Conservation (phyloP, 2,888 invertebrate species). For the Leptinotarsa tumamoca region DNA sequence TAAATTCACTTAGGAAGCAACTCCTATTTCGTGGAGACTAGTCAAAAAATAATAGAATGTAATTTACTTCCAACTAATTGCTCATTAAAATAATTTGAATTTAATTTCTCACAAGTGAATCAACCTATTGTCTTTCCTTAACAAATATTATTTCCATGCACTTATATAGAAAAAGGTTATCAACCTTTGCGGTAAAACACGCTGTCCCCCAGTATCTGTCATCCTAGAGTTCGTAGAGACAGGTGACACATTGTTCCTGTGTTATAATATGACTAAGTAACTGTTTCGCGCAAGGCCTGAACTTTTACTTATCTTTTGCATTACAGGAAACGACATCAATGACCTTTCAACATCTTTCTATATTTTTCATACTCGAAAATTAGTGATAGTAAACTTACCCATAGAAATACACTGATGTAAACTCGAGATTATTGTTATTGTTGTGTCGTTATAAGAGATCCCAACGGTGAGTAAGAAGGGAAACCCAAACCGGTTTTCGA, state of each 20-base stretch:
- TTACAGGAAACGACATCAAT: background rate
- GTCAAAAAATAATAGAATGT: background rate
- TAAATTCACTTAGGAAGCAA: too few relatives aligned
- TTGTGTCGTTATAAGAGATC: constrained; percentile 33
- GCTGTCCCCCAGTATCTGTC: constrained; percentile 32
- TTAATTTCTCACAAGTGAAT: constrained; percentile 20
- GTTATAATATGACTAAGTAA: constrained; percentile 16
- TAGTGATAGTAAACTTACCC: background rate
- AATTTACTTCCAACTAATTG: background rate
- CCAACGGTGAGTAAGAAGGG: constrained; percentile 45
- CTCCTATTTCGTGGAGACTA: background rate
- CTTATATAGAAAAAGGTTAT: constrained; percentile 35
- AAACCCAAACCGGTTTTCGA: constrained; percentile 39
- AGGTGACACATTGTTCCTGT: constrained; percentile 14
- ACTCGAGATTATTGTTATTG: constrained; percentile 14
- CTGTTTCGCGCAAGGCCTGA: background rate
- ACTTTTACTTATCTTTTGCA: background rate
- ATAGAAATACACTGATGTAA: background rate
- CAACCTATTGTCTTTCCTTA: constrained; percentile 24
- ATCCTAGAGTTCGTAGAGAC: constrained; percentile 21
- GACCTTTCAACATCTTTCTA: constrained; percentile 3
- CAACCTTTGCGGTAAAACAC: constrained; percentile 41
- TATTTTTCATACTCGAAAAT: background rate
- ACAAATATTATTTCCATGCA: constrained; percentile 36
- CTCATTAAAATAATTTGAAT: constrained; percentile 16